Conservation (phyloP, 2,797 vertebrate genomes). For the Cryptoblepharus egeriae region DNA sequence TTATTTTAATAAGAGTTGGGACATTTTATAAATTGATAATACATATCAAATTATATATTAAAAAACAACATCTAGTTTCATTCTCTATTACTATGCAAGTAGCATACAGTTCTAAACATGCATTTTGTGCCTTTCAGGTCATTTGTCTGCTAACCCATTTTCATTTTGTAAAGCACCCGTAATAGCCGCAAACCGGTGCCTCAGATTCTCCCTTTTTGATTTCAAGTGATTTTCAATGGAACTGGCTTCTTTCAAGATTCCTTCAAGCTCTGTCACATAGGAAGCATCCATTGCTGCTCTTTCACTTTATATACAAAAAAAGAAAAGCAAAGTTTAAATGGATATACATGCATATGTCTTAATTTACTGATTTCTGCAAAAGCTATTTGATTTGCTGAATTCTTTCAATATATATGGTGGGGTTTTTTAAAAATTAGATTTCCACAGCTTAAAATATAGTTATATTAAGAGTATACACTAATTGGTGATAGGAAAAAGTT, state of each 20-base stretch:
- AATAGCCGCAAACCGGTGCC: conserved; percentile 72
- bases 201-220: conserved; percentile 77
- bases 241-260: conserved; percentile 77
- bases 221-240: conserved; percentile 75
- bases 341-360: conserved; percentile 42
- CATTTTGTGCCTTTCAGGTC: conserved; percentile 22
- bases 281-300: conserved; percentile 77
- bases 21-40: conserved; percentile 32
- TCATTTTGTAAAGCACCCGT: conserved; percentile 71
- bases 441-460: not conserved
- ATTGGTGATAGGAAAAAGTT: not conserved
- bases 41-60: not conserved
- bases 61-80: not conserved
- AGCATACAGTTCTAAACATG: not conserved
- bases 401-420: not conserved
- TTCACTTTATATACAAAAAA: conserved; percentile 67
- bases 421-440: not conserved
- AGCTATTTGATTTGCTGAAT: not conserved
- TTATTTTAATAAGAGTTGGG: conserved; percentile 5
- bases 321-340: conserved; percentile 55
- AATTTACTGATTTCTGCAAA: conserved; percentile 4
- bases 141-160: conserved; percentile 45
- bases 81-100: not conserved
- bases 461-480: not conserved
- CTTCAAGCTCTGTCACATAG: conserved; percentile 75